Evolutionary conservation across 1,140 invertebrate genomes (phyloP), one percentile per base, ranked within the genome.

Genomic region (Acromyrmex echinatior): DNA sequence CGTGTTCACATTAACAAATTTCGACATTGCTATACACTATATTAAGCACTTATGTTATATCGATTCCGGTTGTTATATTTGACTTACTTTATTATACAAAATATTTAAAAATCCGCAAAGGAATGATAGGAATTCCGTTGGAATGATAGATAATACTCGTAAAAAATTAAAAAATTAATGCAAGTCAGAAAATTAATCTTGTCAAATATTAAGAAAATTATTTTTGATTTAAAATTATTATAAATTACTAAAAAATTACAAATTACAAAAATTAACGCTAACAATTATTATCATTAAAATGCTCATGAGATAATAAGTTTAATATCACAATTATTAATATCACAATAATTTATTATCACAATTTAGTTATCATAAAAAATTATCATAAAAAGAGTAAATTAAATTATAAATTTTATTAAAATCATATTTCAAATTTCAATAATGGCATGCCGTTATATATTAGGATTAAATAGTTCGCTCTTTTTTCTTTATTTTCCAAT

Each of bases 121-220:
- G 21, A 21, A 21, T 21, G 21, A 21, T 21, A 21, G 21, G 21
- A 21, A 21, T 21, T 21, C 21, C 21, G 21, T 35, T 49, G 7
- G 39, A 2, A 45, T 2, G 2, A 70, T 9, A 5, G 4, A 31
- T 70, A 45, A 6, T 2, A 49, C 12, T 70, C n/a, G 21, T 21
- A 70, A 70, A 68, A 3, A 65, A 14, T 63, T 65, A 65, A 65
- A 65, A 65, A 65, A 35, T 18, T 1, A 65, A 65, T 28, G 3
- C 35, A 39, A 68, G 14, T 68, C 3, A 0, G n/a, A 49, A 51
- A 51, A 49, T 16, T 0, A 14, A 31, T 49, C 1, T 51, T 51
- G 49, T 16, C 5, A 70, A 1, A 49, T 5, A 73, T 71, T 51
- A 51, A 73, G 14, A 2, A 28, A 73, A 73, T 73, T 51, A 53